Conservation (phyloP, 2,797 vertebrate species). For the Poecile montanus region DNA sequence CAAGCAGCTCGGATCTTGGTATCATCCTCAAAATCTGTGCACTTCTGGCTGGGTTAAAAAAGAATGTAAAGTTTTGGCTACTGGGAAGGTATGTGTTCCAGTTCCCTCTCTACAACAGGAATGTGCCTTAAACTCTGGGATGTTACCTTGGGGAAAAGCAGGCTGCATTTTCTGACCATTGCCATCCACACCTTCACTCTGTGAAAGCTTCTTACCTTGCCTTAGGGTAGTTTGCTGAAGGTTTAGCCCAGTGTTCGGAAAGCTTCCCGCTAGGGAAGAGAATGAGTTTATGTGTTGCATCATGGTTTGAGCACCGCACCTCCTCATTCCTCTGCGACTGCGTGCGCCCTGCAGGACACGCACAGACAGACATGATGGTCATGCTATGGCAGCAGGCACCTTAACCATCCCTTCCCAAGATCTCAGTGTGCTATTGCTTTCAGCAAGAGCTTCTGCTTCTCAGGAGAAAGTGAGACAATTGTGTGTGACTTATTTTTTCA, state of each 20-base stretch:
- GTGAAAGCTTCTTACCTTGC: conserved; percentile 37
- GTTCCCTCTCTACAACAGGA: background rate
- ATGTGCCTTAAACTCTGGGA: background rate
- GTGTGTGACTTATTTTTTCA: background rate
- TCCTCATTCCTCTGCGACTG: background rate
- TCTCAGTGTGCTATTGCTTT: background rate
- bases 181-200: background rate
- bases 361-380: fast-evolving
- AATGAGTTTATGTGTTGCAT: conserved; percentile 50
- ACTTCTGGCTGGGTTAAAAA: background rate
- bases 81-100: background rate
- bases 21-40: background rate
- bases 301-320: conserved; percentile 70
- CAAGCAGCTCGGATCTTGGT: background rate
- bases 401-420: background rate
- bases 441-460: background rate
- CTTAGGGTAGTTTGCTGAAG: background rate
- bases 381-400: background rate
- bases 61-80: background rate
- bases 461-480: background rate
- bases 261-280: conserved; percentile 54
- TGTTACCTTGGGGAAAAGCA: background rate
- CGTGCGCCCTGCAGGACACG: conserved; percentile 57
- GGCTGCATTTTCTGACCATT: background rate
- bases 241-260: conserved; percentile 3